A percentile compares a stretch with the other conserved stretches of the same genome.
Conservation (phyloP, 2,888 invertebrate species). For the Furcula furcula region DNA sequence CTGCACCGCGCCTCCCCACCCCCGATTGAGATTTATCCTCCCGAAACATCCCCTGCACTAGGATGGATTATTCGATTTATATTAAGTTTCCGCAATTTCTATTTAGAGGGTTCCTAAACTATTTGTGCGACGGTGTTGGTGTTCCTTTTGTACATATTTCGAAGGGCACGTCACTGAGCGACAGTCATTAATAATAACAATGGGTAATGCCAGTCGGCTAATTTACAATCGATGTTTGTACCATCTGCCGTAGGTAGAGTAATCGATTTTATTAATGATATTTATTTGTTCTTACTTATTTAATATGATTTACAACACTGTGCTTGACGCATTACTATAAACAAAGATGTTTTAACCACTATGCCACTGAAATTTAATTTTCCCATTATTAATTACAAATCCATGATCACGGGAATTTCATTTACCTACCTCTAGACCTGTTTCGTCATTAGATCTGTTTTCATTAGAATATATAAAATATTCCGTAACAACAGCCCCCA, state of each 20-base stretch:
- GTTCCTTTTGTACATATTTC: conserved; percentile 65
- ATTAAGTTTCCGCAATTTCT: conserved; percentile 79
- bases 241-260: conserved; percentile 71
- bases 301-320: too few relatives aligned
- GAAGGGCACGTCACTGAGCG: conserved; percentile 60
- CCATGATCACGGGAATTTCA: too few relatives aligned
- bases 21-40: conserved; percentile 78
- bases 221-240: conserved; percentile 45
- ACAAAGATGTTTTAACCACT: too few relatives aligned
- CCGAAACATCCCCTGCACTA: conserved; percentile 72
- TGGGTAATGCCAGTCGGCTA: conserved; percentile 59
- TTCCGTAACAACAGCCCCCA: too few relatives aligned
- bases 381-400: too few relatives aligned
- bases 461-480: too few relatives aligned
- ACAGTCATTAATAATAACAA: conserved; percentile 69
- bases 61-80: conserved; percentile 79
- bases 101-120: conserved; percentile 68
- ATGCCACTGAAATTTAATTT: too few relatives aligned
- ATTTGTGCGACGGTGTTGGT: conserved; percentile 54
- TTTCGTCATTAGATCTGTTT: too few relatives aligned
- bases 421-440: too few relatives aligned
- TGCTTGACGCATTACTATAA: too few relatives aligned
- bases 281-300: too few relatives aligned
- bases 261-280: too few relatives aligned
- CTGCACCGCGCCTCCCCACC: conserved; percentile 60